These are phyloP conservation scores for Gortyna flavago DNA, from an alignment of 2,888 invertebrate species.

Conservation along the genomic window DNA sequence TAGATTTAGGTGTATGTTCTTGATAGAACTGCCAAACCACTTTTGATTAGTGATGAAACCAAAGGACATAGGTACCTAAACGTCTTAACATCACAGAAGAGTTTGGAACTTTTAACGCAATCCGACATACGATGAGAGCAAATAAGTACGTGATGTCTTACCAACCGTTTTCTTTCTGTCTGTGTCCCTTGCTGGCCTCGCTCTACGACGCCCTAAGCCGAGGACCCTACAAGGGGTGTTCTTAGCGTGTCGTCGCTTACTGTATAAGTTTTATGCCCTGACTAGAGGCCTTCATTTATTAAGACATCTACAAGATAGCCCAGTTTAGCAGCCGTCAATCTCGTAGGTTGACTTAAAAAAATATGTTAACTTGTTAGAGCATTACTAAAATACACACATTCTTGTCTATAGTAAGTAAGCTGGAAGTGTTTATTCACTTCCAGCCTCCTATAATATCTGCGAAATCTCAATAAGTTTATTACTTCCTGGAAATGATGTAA, in stretches of 20 bases:
- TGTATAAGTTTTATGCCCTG: neutral
- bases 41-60: neutral
- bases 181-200: neutral
- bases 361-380: too few species aligned
- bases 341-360: too few species aligned
- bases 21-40: neutral
- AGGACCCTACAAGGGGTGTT: neutral
- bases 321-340: too few species aligned
- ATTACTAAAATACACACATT: neutral
- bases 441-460: neutral
- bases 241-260: neutral
- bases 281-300: neutral
- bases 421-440: neutral
- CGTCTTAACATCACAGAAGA: neutral
- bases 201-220: neutral
- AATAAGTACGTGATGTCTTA: neutral
- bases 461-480: conserved; percentile 4
- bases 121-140: neutral
- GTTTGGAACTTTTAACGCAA: neutral
- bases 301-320: too few species aligned
- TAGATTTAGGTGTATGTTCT: neutral
- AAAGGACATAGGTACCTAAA: neutral
- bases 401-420: neutral
- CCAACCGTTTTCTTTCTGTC: neutral
- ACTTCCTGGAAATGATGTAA: conserved; percentile 7